These are phyloP conservation scores for Melanargia galathea DNA, from an alignment of 2,888 invertebrate species.

Conservation along the genomic window DNA sequence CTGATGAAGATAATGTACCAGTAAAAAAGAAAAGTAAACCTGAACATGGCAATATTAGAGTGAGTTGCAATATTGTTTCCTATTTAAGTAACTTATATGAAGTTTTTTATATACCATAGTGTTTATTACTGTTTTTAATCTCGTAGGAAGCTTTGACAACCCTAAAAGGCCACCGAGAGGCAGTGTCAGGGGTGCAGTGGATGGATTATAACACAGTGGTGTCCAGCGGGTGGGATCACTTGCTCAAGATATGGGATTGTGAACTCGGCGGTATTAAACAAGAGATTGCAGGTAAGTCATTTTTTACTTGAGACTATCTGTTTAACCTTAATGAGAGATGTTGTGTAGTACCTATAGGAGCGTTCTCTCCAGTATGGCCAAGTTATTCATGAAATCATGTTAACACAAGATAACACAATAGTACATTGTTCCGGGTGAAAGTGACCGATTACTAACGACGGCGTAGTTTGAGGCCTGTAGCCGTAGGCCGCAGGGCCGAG, in stretches of 20 bases:
- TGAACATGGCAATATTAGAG: constrained; percentile 82
- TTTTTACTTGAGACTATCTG: neutral
- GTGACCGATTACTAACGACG: no score
- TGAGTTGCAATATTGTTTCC: constrained; percentile 58
- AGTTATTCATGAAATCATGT: no score
- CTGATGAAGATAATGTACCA: constrained; percentile 82
- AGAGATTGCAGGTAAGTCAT: constrained; percentile 84
- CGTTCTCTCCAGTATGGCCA: no score
- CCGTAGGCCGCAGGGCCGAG: no score
- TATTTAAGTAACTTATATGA: no score
- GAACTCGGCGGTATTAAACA: constrained; percentile 91
- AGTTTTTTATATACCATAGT: no score
- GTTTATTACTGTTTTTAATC: neutral
- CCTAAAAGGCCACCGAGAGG: constrained; percentile 95
- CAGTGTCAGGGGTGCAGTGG: constrained; percentile 93
- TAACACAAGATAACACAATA: no score
- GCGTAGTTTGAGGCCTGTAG: no score
- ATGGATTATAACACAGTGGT: constrained; percentile 88
- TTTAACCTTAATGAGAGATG: no score
- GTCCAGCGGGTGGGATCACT: constrained; percentile 97
- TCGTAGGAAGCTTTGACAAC: constrained; percentile 90
- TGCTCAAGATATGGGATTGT: constrained; percentile 96
- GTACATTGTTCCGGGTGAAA: no score
- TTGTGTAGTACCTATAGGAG: no score
- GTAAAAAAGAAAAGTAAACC: constrained; percentile 83